These are phyloP conservation scores for Etheostoma nigrum DNA, from an alignment of 2,797 vertebrate genomes.

Conservation along the genomic window DNA sequence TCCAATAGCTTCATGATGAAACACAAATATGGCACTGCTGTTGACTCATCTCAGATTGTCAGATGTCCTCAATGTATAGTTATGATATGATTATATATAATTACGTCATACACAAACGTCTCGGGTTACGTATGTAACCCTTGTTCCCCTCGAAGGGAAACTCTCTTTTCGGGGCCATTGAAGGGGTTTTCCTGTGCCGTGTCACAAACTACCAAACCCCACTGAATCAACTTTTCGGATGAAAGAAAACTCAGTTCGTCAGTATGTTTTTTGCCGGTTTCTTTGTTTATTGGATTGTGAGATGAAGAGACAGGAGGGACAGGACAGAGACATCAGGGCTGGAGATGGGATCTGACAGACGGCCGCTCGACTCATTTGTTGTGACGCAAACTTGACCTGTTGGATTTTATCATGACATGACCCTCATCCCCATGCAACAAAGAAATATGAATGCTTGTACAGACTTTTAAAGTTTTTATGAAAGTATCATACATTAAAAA, in stretches of 20 bases:
- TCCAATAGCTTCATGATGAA: not conserved
- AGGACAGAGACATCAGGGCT: constrained; percentile 1
- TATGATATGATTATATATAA: not conserved
- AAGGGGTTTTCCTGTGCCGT: constrained; percentile 5
- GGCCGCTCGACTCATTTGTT: not conserved
- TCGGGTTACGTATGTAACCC: no score
- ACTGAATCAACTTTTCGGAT: not conserved
- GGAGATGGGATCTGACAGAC: constrained; percentile 43
- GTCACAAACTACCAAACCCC: constrained; percentile 8
- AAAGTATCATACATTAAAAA: no score
- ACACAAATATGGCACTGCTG: not conserved
- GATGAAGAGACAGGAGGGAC: constrained; percentile 41
- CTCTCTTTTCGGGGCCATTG: not conserved
- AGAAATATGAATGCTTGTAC: not conserved
- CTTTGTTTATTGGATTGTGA: constrained; percentile 53
- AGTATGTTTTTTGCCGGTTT: constrained; percentile 42
- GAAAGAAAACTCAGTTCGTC: constrained; percentile 39
- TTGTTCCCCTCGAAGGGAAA: no score
- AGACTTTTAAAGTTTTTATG: not conserved
- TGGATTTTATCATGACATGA: constrained; percentile 1
- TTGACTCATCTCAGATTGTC: not conserved
- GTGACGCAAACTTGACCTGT: constrained; percentile 9
- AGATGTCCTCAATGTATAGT: not conserved
- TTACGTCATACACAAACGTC: not conserved
- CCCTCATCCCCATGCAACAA: not conserved